phyloP scores from a whole-genome alignment of 2,888 invertebrate genomes.

The Drosophila longiperda region DNA sequence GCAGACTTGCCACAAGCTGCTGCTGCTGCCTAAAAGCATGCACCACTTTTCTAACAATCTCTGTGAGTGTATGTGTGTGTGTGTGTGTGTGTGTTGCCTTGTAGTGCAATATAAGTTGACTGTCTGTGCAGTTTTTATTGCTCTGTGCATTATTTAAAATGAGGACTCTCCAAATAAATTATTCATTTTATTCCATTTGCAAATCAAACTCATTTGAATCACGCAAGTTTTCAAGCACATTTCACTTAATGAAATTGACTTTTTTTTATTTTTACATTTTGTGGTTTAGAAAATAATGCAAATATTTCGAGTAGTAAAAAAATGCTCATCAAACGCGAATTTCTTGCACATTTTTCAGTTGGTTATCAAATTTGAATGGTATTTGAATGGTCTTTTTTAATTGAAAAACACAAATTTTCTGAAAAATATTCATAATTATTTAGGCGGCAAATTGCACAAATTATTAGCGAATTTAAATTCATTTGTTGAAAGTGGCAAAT shows the following conservation, averaged over 20 bases:
- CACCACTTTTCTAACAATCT: slow-evolving; percentile 22
- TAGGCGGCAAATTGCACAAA: neutral
- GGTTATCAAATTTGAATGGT: too few relatives aligned
- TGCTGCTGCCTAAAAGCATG: slow-evolving; percentile 42
- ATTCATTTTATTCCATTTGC: slow-evolving; percentile 38
- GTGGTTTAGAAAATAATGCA: neutral
- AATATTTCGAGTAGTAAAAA: neutral
- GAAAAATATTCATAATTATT: neutral
- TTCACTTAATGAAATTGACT: neutral
- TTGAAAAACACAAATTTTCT: too few relatives aligned
- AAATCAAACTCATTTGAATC: slow-evolving; percentile 32
- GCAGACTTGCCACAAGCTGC: slow-evolving; percentile 32
- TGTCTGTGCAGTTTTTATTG: slow-evolving; percentile 63
- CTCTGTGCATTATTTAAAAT: slow-evolving; percentile 1
- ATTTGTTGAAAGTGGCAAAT: neutral
- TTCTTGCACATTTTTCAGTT: too few relatives aligned
- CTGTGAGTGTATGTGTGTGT: neutral
- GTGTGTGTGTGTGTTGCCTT: neutral
- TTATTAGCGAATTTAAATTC: neutral
- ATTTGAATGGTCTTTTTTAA: neutral
- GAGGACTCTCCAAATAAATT: neutral
- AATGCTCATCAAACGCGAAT: neutral
- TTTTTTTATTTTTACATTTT: neutral
- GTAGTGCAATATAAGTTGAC: slow-evolving; percentile 64
- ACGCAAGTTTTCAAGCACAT: slow-evolving; percentile 1